Conservation (phyloP, 2,797 vertebrate genomes). For the Phrynocephalus forsythii region DNA sequence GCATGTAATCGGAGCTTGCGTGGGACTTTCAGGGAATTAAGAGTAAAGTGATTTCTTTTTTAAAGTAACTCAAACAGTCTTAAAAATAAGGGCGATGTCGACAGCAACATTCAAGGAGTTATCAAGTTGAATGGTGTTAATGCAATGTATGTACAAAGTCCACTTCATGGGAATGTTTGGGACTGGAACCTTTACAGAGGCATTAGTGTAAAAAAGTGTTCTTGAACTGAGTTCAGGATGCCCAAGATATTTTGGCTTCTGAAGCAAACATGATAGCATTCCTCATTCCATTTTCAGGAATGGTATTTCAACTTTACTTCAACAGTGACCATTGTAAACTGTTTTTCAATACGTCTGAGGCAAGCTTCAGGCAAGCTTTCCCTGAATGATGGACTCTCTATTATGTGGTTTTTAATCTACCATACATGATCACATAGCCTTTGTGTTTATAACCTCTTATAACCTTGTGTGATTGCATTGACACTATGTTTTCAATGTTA, state of each 20-base stretch:
- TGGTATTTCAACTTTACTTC: background rate
- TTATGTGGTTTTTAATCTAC: no score
- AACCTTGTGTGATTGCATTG: no score
- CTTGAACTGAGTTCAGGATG: constrained; percentile 31
- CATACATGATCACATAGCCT: no score
- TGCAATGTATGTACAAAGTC: constrained; percentile 59
- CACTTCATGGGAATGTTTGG: background rate
- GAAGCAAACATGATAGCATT: background rate
- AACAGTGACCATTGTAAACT: background rate
- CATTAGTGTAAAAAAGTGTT: constrained; percentile 42
- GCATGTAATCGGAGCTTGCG: constrained; percentile 70
- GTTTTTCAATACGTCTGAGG: background rate
- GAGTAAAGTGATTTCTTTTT: constrained; percentile 53
- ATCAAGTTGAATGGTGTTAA: constrained; percentile 60
- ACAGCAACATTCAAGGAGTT: constrained; percentile 66
- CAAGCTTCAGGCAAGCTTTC: no score
- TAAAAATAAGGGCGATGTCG: constrained; percentile 51
- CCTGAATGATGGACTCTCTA: no score
- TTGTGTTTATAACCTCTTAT: no score
- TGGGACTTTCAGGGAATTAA: constrained; percentile 57
- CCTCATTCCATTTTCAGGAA: background rate
- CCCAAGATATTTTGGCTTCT: background rate
- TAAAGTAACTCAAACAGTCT: constrained; percentile 55
- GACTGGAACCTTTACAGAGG: constrained; percentile 34
- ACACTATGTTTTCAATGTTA: no score